Evolutionary conservation across 1,140 invertebrate genomes (phyloP), one percentile per base, ranked within the genome.

Genomic region (Telenomus remus): DNA sequence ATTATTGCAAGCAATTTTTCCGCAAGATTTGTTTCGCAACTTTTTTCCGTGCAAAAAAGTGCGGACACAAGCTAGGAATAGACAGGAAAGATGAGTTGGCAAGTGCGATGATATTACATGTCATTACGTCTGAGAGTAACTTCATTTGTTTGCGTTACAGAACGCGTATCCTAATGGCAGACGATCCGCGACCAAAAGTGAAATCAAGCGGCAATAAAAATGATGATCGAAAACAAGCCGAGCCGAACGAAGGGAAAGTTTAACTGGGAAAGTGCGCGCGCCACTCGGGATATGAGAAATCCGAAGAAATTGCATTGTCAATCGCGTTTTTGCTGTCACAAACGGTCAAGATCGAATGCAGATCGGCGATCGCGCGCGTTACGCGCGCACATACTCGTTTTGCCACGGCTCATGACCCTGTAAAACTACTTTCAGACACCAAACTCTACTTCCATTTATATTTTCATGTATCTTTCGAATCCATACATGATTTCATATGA

Each of bases 291-390:
- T 63, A 65, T 57, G 64, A 60, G 60, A 70, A 65, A 70, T 76
- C 55, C 47, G 6, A 71, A 76, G 61, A 76, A 76, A 66, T 66
- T 65, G 55, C 56, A 76, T 66, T 72, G 68, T 72, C 74, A 63
- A 77, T 76, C 19, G n/a, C 39, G 50, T 63, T 77, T 77, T 77
- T 77, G 39, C 39, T 37, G 57, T 43, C 39, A 44, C 48, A 8
- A 53, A 54, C 49, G 47, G 48, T 76, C 51, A 47, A 55, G 55
- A 70, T 76, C 63, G 63, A n/a, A 76, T 70, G 1, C n/a, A 53
- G 48, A 50, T 76, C 66, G 61, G 47, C 47, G 68, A 71, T 68
- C 68, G 63, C 39, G 48, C 57, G 19, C 2, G 65, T 60, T 48
- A 65, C 44, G 33, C 55, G 57, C 27, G 43, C 55, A 71, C 71